Base-by-base conservation (phyloP, 2,113 vertebrate genomes). In the Amphiprion ocellaris region DNA sequence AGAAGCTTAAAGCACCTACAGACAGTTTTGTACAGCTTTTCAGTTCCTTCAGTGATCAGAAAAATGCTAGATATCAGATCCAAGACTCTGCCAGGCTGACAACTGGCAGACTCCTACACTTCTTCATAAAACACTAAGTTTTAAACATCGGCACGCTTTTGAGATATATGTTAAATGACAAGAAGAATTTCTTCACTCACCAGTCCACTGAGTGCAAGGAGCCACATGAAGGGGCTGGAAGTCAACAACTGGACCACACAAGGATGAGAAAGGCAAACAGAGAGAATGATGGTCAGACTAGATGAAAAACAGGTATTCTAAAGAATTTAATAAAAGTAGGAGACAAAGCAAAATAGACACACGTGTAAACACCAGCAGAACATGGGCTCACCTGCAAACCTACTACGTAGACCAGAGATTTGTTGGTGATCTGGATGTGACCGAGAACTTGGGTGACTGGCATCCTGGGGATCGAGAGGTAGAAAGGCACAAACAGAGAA, bases 401-500 rank as follows among this genome's bases (percentile, higher is more conserved):
- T 81, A 99, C 87, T 58, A 99, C 94, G 92, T 99, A 99, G 90
- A 99, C 96, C 87, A 99, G 87, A 28, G 98, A 96, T 92, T 99
- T 99, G 95, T 98, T 99, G 85, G 97, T 99, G 94, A 99, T 96
- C 84, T 96, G 94, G 88, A 99, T 92, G 28, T 95, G 94, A 41
- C 96, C 96, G 90, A 99, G 92, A 67, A 98, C 91, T 85, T 97
- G 97, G 63, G 97, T 96, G 92, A 98, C 96, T 26, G 96, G 96
- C 79, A 99, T 94, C 86, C 93, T 95, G 64, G 98, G 98, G 90
- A 99, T 96, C 76, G 96, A 96, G 82, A 87, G 90, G 93, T 97
- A 98, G 95, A 99, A 99, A 86, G 98, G 98, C 93, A 99, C 97
- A 92, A 98, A 99, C 46, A 99, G 91, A 19, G 97, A 95, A 87